Evolutionary conservation across 2,888 invertebrate species (phyloP).

Genomic region (Aphelenchoides bicaudatus): DNA sequence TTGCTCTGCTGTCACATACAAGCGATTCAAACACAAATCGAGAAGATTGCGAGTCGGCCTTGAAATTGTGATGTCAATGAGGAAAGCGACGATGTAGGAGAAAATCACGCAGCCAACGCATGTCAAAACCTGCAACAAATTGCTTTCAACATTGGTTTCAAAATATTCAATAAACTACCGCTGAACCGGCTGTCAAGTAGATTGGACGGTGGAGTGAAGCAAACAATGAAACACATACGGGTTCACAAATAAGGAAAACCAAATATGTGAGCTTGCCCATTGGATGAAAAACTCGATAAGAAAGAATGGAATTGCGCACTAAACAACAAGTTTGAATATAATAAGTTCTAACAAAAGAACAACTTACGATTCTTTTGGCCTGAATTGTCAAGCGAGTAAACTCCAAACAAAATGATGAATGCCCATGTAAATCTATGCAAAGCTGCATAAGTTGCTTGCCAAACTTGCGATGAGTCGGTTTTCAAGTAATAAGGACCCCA

Average conservation of each 20-base stretch:
- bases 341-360: slow-evolving; percentile 13
- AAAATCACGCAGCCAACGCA: slow-evolving; percentile 43
- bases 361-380: slow-evolving; percentile 25
- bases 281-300: slow-evolving; percentile 54
- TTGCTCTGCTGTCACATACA: too few species aligned
- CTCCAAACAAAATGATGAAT: slow-evolving; percentile 39
- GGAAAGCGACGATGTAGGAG: slow-evolving; percentile 44
- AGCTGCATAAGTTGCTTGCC: slow-evolving; percentile 44
- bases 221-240: slow-evolving; percentile 55
- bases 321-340: slow-evolving; percentile 19
- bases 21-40: slow-evolving; percentile 8
- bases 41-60: slow-evolving; percentile 44
- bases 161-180: slow-evolving; percentile 34
- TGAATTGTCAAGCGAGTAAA: slow-evolving; percentile 33
- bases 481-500: slow-evolving; percentile 31
- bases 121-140: slow-evolving; percentile 45
- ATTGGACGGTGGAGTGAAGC: slow-evolving; percentile 57
- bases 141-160: neutral
- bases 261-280: slow-evolving; percentile 46
- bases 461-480: slow-evolving; percentile 17
- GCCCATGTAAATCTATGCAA: slow-evolving; percentile 51
- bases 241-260: slow-evolving; percentile 50
- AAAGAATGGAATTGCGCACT: slow-evolving; percentile 39
- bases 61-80: slow-evolving; percentile 46
- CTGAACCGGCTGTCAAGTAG: slow-evolving; percentile 53